Evolutionary conservation across 2,113 vertebrate species (phyloP), one percentile per base, ranked within the genome.

Genomic region (Genyomyrus donnyi): DNA sequence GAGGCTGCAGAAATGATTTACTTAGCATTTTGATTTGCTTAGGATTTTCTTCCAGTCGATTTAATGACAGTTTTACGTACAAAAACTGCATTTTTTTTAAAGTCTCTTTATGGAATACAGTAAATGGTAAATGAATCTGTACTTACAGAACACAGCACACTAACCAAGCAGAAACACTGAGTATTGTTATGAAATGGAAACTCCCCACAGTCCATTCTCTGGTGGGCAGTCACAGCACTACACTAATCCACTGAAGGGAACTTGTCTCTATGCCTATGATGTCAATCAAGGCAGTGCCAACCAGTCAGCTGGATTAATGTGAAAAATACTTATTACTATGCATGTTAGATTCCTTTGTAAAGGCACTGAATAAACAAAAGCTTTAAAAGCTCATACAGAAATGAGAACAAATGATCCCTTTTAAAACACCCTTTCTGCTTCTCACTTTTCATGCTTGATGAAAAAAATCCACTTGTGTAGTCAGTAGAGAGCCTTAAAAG

Each of bases 401-500:
- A 56, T 80, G 31, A 87, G 48, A 48, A 87, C 48, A 87, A 86
- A 86, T 49, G 85, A 86, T 50, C 48, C n/a, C 74, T 87, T 87
- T 35, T 39, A 86, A 49, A 17, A 27, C 45, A 50, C 11, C 46
- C 21, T 24, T 45, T 88, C 35, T 80, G 35, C 74, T 80, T 80
- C 35, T 80, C 35, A 80, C 35, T 42, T 39, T 39, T 42, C 74
- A 80, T 80, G 74, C 70, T 5, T 77, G 70, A 39, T 70, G 80
- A 85, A 49, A 90, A 89, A 93, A 7, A 62, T 46, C 8, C 84
- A 35, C 48, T 52, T 35, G 48, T 86, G 27, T 48, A 77, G 10
- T 77, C 24, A 88, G 84, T 42, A 52, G 90, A 90, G 91, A 74
- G 50, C 88, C 50, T 92, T 90, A 89, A 92, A 56, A 88, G 90